Evolutionary conservation across 2,888 invertebrate species (phyloP).

Genomic region (Onthophagus sagittarius): DNA sequence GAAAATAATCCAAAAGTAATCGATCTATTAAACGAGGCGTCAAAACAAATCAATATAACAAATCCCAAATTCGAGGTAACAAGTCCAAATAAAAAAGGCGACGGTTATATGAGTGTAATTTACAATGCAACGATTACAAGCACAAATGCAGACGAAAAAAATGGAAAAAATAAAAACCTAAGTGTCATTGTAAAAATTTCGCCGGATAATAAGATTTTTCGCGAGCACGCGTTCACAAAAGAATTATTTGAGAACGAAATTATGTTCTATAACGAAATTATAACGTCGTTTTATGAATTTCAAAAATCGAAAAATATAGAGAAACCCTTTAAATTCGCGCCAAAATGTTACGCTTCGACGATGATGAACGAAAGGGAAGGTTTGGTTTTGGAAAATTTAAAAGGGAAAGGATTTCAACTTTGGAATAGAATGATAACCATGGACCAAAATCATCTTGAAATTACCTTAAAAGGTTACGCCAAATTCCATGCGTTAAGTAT

Average conservation of each 20-base stretch:
- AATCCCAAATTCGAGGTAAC: slow-evolving; percentile 14
- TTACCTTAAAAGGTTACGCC: slow-evolving; percentile 20
- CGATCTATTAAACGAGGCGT: background rate
- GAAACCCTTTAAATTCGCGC: slow-evolving; percentile 11
- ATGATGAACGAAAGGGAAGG: slow-evolving; percentile 1
- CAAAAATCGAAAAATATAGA: slow-evolving; percentile 6
- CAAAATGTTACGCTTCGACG: slow-evolving; percentile 21
- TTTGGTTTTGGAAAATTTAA: slow-evolving; percentile 22
- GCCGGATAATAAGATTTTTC: slow-evolving; percentile 3
- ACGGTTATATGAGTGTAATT: slow-evolving; percentile 23
- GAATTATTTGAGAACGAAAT: slow-evolving; percentile 20
- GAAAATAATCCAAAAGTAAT: background rate
- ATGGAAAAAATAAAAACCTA: background rate
- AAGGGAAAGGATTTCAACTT: slow-evolving; percentile 17
- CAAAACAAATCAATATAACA: background rate
- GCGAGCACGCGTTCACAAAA: background rate
- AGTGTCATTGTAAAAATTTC: slow-evolving; percentile 8
- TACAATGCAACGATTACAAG: slow-evolving; percentile 19
- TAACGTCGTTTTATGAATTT: slow-evolving; percentile 16
- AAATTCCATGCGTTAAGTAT: slow-evolving; percentile 23
- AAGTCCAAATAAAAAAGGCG: slow-evolving; percentile 20
- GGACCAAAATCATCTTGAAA: slow-evolving; percentile 19
- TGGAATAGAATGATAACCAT: slow-evolving; percentile 19
- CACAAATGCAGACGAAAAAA: slow-evolving; percentile 1
- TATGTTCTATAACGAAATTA: slow-evolving; percentile 20